Percentiles rank a stretch among this genome's conserved stretches.
phyloP scores from a whole-genome alignment of 2,888 invertebrate genomes.

The Sycophila texana region DNA sequence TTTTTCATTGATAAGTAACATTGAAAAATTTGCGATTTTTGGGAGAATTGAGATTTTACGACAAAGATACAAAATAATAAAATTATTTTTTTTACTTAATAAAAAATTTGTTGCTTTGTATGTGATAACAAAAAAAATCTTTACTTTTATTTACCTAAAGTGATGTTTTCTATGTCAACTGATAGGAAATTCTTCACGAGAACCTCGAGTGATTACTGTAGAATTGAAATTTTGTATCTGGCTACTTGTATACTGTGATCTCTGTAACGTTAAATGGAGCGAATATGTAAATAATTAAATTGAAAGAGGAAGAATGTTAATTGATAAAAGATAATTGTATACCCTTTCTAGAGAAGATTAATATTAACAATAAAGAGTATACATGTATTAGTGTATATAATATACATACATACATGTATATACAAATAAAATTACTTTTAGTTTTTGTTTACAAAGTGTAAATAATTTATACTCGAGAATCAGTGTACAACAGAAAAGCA shows the following conservation, averaged over 20 bases:
- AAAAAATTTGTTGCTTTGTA: conserved; percentile 40
- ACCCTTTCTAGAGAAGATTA: conserved; percentile 58
- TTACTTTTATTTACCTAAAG: conserved; percentile 46
- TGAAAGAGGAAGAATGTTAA: conserved; percentile 59
- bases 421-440: conserved; percentile 55
- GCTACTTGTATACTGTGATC: conserved; percentile 76
- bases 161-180: conserved; percentile 53
- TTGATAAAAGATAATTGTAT: conserved; percentile 49
- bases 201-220: conserved; percentile 64
- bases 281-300: conserved; percentile 60
- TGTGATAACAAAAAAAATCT: conserved; percentile 53
- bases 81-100: conserved; percentile 47
- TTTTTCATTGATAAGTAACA: conserved; percentile 28
- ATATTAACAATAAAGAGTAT: conserved; percentile 56
- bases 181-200: conserved; percentile 47
- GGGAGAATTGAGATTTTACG: conserved; percentile 30
- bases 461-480: conserved; percentile 68
- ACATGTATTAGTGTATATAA: conserved; percentile 55
- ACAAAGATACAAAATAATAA: conserved; percentile 42
- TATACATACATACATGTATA: conserved; percentile 55
- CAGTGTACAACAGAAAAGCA: conserved; percentile 49
- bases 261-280: conserved; percentile 71
- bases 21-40: conserved; percentile 15
- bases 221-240: conserved; percentile 72
- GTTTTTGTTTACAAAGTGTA: conserved; percentile 67